Base-by-base conservation (phyloP, 2,888 invertebrate genomes). In the Oxyteleia sp. region DNA sequence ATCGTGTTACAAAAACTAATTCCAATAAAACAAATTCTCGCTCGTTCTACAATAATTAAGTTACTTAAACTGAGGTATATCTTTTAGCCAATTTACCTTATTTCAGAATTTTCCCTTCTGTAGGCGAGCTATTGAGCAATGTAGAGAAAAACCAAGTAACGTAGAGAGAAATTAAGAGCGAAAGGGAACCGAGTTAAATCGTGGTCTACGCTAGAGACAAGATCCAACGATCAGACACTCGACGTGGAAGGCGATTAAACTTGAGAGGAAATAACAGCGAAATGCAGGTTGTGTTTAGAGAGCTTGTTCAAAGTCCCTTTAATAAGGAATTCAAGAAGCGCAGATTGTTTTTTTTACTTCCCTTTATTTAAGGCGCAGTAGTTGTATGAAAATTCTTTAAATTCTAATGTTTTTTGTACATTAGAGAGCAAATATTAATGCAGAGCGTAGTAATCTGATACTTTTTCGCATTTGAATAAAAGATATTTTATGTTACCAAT, bases 211-310 rank as follows among this genome's bases (percentile, higher is more conserved):
- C 66, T 41, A 78, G 53, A 78, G 83, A 85, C 79, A 85, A 83
- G 84, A 84, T 83, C 80, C 82, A 79, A 74, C 80, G 87, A 86
- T 88, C 85, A 82, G 81, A 64, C 76, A 84, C 82, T 66, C 76
- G 82, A 78, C 75, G 75, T 85, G 69, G 66, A 74, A 84, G 59
- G 74, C 85, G 87, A 88, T 89, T 88, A 87, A 88, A 82, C 85
- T 86, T 81, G 15, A 79, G 63, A 78, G 66, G 51, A 63, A 85
- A 75, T 57, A 68, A 69, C 49, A 75, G 78, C 75, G 69, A 75
- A 82, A 75, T 82, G 69, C 75, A 63, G 75, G 63, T 75, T 68
- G 59, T 69, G 61, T 74, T 69, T 74, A 61, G 63, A 81, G 69
- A 69, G 74, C 72, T 81, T 75, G 69, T 82, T 82, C 75, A 55